Evolutionary conservation across 2,113 vertebrate genomes (phyloP), one percentile per base, ranked within the genome.

Genomic region (Oenanthe oenanthe): DNA sequence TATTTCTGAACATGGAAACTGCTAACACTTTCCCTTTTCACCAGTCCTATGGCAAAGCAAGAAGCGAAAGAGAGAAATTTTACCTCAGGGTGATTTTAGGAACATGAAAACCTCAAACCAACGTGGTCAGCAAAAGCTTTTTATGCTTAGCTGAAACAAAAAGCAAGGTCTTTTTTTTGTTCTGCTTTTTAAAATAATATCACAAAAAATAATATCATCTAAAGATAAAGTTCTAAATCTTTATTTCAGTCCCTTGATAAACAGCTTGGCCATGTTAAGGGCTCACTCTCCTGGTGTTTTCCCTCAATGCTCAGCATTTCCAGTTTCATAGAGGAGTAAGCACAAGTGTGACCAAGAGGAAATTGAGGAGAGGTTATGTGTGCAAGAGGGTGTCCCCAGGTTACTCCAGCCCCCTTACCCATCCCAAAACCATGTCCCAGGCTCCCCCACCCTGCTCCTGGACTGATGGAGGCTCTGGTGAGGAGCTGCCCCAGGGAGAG

Each of bases 11-110:
- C 31, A 34, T 10, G 45, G 63, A 94, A 96, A 86, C 36, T 80
- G 92, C 72, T 78, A 92, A 94, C 63, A 71, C 68, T 85, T 83
- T 61, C 31, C 51, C 36, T 90, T 94, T 96, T 86, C n/a, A 92
- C 40, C 78, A 88, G 56, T 74, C 51, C 56, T 34, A 19, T 70
- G 72, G 85, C 79, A 96, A 89, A 91, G 38, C 45, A 93, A 95
- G 67, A 57, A 73, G 19, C 9, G 26, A 15, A 66, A 88, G 85
- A 51, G 56, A 77, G 10, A 48, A 73, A 90, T 83, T 91, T 89
- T 92, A 76, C 63, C 75, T 85, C 6, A 0, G 34, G 68, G 74
- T 17, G 3, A 29, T 60, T 67, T 95, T 76, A 85, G 40, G 51
- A 87, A 83, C 57, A 82, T 80, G 57, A 82, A 95, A 85, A 65